Conservation (phyloP, 2,888 invertebrate genomes). For the Polylopha cassiicola region DNA sequence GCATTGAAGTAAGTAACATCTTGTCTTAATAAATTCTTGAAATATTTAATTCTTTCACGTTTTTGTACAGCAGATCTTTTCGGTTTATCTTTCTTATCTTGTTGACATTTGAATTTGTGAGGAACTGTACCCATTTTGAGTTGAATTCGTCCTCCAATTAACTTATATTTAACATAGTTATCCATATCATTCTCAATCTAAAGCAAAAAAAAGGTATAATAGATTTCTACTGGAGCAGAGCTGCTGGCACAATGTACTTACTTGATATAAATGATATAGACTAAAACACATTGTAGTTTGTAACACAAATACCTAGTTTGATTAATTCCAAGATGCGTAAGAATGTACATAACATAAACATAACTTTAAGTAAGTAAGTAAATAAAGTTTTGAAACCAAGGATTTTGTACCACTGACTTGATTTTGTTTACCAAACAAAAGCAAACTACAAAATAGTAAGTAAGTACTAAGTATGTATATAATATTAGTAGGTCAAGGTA, state of each 20-base stretch:
- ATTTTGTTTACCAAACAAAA: too few species aligned
- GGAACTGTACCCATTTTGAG: conserved; percentile 28
- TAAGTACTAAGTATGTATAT: too few species aligned
- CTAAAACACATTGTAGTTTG: too few species aligned
- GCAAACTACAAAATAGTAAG: too few species aligned
- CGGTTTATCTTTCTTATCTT: conserved; percentile 22
- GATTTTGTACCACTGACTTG: conserved; percentile 9
- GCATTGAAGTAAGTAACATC: too few species aligned
- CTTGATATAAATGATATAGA: too few species aligned
- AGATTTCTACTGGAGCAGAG: conserved; percentile 8
- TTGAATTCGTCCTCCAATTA: conserved; percentile 29
- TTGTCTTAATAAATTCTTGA: conserved; percentile 16
- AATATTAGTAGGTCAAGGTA: too few species aligned
- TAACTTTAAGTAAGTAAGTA: conserved; percentile 7
- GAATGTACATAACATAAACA: too few species aligned
- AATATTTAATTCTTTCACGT: conserved; percentile 18
- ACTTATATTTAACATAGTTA: conserved; percentile 28
- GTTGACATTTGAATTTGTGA: conserved; percentile 30
- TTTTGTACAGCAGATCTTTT: conserved; percentile 22
- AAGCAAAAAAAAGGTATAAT: conserved; percentile 22
- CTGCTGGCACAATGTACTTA: conserved; percentile 7
- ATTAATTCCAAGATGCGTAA: too few species aligned
- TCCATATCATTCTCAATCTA: conserved; percentile 30
- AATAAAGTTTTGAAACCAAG: conserved; percentile 10
- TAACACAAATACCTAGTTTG: too few species aligned